Conservation (phyloP, 2,888 invertebrate species). For the Busseola fusca region DNA sequence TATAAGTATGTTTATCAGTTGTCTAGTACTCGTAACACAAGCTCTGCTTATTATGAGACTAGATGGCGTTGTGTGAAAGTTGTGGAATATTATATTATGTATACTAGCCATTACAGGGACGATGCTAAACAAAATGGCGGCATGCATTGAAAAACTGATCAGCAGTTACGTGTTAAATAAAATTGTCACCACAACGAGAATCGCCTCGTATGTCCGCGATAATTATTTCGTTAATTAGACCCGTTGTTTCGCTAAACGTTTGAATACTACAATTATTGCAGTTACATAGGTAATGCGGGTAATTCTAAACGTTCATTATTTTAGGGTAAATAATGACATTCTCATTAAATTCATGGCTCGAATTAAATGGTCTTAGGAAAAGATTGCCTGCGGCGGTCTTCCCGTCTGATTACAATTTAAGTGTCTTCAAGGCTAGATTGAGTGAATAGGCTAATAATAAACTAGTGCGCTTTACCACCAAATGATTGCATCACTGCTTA, state of each 20-base stretch:
- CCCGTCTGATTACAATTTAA: too few species aligned
- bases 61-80: too few species aligned
- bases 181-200: constrained; percentile 48
- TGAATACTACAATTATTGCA: constrained; percentile 57
- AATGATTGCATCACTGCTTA: too few species aligned
- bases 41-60: too few species aligned
- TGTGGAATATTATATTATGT: too few species aligned
- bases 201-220: constrained; percentile 58
- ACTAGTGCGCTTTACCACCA: too few species aligned
- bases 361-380: constrained; percentile 26
- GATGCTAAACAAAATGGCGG: constrained; percentile 40
- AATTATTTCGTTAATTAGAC: constrained; percentile 78
- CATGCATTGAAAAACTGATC: constrained; percentile 34
- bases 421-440: too few species aligned
- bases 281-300: constrained; percentile 46
- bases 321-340: constrained; percentile 27
- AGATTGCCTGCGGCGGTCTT: too few species aligned
- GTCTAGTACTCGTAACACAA: too few species aligned
- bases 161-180: constrained; percentile 49
- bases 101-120: constrained; percentile 3
- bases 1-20: too few species aligned
- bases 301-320: constrained; percentile 49
- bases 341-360: constrained; percentile 19
- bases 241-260: constrained; percentile 70
- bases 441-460: too few species aligned